phyloP scores from a whole-genome alignment of 1,140 invertebrate species.

The Pollicipes pollicipes region DNA sequence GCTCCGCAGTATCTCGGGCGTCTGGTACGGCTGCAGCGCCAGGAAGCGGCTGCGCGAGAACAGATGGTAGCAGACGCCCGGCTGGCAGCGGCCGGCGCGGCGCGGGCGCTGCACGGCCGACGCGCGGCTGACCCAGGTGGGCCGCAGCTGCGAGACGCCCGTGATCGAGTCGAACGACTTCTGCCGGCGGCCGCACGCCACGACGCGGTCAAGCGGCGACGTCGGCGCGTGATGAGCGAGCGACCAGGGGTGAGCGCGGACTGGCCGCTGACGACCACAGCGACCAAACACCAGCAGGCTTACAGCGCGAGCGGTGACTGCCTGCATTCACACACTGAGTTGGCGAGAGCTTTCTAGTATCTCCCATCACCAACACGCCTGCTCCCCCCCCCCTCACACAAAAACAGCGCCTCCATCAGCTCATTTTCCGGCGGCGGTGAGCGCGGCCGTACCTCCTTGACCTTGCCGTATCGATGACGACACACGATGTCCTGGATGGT shows the following conservation, averaged over 20 bases:
- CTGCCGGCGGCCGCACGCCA: slow-evolving; percentile 13
- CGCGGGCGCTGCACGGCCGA: slow-evolving; percentile 59
- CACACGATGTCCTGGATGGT: slow-evolving; percentile 81
- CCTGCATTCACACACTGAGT: no score
- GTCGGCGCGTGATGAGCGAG: no score
- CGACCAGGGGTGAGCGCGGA: no score
- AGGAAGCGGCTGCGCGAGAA: slow-evolving; percentile 51
- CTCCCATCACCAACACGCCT: no score
- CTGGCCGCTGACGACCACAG: no score
- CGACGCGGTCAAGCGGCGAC: no score
- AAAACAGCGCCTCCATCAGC: no score
- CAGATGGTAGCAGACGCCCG: slow-evolving; percentile 59
- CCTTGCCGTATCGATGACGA: slow-evolving; percentile 81
- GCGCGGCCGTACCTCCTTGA: slow-evolving; percentile 56
- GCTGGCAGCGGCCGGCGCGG: slow-evolving; percentile 62
- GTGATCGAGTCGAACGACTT: slow-evolving; percentile 52
- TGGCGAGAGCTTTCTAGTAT: no score
- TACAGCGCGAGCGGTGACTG: no score
- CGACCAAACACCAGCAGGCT: no score
- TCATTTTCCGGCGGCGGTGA: no score
- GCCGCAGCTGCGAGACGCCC: slow-evolving; percentile 45
- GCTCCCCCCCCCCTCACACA: no score
- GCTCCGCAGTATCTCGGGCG: slow-evolving; percentile 63
- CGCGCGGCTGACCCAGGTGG: slow-evolving; percentile 54
- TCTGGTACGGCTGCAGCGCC: slow-evolving; percentile 42